Conservation (phyloP, 35 echinoderm and acorn worm genomes). For the Ophiothrix spiculata region DNA sequence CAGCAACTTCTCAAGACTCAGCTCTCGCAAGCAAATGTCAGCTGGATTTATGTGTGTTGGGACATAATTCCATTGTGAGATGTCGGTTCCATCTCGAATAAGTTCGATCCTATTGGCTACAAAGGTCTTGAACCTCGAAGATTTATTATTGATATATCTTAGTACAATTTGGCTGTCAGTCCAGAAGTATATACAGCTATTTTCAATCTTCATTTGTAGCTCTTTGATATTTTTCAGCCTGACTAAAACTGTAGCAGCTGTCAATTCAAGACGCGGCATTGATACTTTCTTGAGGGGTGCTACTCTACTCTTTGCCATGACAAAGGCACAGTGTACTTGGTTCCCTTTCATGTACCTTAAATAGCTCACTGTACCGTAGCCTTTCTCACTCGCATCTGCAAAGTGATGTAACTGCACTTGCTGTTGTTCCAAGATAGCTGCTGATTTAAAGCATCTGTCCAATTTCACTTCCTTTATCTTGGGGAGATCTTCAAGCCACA, state of each 20-base stretch:
- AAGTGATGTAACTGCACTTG: conserved; percentile 53
- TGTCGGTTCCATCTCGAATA: conserved; percentile 43
- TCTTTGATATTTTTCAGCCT: conserved; percentile 16
- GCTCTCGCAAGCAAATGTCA: conserved; percentile 22
- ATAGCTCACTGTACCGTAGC: conserved; percentile 41
- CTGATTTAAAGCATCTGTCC: conserved; percentile 48
- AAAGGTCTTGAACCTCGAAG: conserved; percentile 59
- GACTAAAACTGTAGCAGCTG: conserved; percentile 34
- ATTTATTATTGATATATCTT: conserved; percentile 38
- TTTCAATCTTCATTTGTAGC: conserved; percentile 11
- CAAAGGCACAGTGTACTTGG: conserved; percentile 24
- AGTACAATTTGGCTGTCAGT: conserved; percentile 39
- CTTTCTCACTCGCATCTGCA: conserved; percentile 42
- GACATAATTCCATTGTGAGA: conserved; percentile 55
- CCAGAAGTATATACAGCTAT: conserved; percentile 28
- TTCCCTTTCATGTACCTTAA: conserved; percentile 12
- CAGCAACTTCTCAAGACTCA: conserved; percentile 8
- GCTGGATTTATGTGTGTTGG: conserved; percentile 38
- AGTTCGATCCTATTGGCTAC: conserved; percentile 38
- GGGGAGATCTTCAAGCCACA: conserved; percentile 56
- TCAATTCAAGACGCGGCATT: conserved; percentile 49
- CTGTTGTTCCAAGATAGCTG: background rate
- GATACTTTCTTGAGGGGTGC: conserved; percentile 43
- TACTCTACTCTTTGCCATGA: conserved; percentile 37
- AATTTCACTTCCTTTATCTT: conserved; percentile 34